Evolutionary conservation across 1,140 invertebrate species (phyloP).

Genomic region (Paralvinella palmiformis): DNA sequence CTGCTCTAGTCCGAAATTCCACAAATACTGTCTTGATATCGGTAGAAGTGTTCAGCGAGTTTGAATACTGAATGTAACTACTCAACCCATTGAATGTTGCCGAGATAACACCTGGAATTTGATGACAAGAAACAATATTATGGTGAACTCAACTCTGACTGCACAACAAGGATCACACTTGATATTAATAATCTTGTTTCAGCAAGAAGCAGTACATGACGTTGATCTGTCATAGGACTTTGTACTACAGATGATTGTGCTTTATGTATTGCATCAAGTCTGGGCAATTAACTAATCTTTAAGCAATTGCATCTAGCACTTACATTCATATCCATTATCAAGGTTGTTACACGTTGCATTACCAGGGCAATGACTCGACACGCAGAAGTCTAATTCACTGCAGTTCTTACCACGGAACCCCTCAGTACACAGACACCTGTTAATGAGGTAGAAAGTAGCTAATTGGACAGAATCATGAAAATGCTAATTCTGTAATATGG

Average conservation of each 20-base stretch:
- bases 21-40: background rate
- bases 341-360: slow-evolving; percentile 79
- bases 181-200: no score
- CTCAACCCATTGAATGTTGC: slow-evolving; percentile 30
- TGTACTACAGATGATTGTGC: no score
- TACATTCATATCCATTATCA: slow-evolving; percentile 84
- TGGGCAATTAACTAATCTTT: no score
- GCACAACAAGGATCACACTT: no score
- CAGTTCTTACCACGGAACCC: slow-evolving; percentile 91
- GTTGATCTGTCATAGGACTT: no score
- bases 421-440: slow-evolving; percentile 70
- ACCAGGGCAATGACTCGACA: slow-evolving; percentile 67
- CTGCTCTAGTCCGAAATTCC: background rate
- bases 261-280: no score
- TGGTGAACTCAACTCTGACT: no score
- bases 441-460: slow-evolving; percentile 32
- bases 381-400: slow-evolving; percentile 86
- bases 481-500: background rate
- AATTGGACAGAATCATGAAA: background rate
- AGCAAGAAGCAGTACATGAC: no score
- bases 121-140: slow-evolving; percentile 20
- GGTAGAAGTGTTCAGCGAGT: background rate
- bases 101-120: slow-evolving; percentile 27
- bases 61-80: slow-evolving; percentile 20
- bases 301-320: slow-evolving; percentile 22